Conservation (phyloP, 2,888 invertebrate species). For the Blastobasis lacticolella region DNA sequence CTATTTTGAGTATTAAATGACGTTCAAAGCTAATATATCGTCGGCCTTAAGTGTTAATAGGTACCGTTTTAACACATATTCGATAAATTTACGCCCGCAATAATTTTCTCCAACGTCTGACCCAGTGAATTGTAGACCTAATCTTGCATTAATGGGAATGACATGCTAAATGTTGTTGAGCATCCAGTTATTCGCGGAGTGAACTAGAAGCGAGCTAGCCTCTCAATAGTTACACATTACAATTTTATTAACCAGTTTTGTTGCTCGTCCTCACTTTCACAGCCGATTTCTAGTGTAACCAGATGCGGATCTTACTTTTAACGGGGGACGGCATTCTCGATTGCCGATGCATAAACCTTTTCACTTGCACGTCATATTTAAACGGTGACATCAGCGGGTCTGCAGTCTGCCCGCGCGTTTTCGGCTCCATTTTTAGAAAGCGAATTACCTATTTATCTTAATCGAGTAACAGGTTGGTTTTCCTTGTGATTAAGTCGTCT, state of each 20-base stretch:
- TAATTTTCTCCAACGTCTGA: no score
- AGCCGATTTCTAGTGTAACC: slow-evolving; percentile 48
- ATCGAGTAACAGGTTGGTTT: background rate
- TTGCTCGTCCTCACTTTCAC: slow-evolving; percentile 55
- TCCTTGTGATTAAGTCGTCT: no score
- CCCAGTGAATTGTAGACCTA: no score
- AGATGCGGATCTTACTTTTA: slow-evolving; percentile 35
- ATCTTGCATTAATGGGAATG: no score
- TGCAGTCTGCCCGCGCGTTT: no score
- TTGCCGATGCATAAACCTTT: slow-evolving; percentile 12
- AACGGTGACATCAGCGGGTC: slow-evolving; percentile 14
- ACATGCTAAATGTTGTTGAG: no score
- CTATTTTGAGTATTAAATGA: no score
- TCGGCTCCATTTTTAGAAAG: slow-evolving; percentile 13
- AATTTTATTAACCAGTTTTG: slow-evolving; percentile 41
- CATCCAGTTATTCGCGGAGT: background rate
- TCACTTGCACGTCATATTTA: slow-evolving; percentile 13
- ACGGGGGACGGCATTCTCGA: slow-evolving; percentile 16
- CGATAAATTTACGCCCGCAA: no score
- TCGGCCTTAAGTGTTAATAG: no score
- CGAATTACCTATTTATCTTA: slow-evolving; percentile 2
- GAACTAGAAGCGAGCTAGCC: background rate
- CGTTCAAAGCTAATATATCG: no score
- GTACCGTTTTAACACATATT: no score
- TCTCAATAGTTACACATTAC: background rate